Evolutionary conservation across 2,113 vertebrate species (phyloP).

Genomic region (Pagrus major): DNA sequence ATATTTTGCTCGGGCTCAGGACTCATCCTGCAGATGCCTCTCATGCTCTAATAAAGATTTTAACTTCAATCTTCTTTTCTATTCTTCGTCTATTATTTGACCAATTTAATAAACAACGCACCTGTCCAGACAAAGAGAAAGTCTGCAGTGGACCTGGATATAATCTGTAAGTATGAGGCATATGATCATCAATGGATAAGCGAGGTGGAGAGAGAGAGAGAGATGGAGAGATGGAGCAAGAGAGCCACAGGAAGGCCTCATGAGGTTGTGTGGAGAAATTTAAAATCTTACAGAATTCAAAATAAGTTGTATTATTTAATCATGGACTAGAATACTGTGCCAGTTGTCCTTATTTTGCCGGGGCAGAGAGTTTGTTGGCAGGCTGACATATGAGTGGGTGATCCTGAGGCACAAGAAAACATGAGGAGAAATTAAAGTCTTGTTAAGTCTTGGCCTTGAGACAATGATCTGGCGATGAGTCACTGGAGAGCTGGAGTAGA

Average conservation of each 20-base stretch:
- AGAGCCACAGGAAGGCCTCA: background rate
- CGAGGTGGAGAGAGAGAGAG: background rate
- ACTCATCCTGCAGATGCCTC: background rate
- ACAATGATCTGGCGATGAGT: too few relatives aligned
- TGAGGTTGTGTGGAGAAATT: background rate
- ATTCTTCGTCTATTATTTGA: background rate
- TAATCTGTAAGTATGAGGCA: background rate
- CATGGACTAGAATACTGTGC: too few relatives aligned
- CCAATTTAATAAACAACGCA: too few relatives aligned
- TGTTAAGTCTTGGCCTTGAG: too few relatives aligned
- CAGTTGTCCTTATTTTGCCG: too few relatives aligned
- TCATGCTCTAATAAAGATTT: background rate
- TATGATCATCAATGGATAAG: background rate
- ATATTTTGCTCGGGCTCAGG: background rate
- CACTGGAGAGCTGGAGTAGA: too few relatives aligned
- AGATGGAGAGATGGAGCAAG: too few relatives aligned
- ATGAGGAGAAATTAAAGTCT: too few relatives aligned
- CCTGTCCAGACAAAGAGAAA: background rate
- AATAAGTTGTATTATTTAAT: background rate
- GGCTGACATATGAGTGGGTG: too few relatives aligned
- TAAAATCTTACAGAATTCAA: background rate
- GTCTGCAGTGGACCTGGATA: background rate
- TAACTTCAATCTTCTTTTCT: too few relatives aligned
- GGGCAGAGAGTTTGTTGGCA: too few relatives aligned
- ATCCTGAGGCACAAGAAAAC: too few relatives aligned